Percentiles rank a stretch among this genome's conserved stretches.
These are phyloP conservation scores for Heterotilapia buettikoferi DNA, from an alignment of 2,113 vertebrate species.

Conservation along the genomic window DNA sequence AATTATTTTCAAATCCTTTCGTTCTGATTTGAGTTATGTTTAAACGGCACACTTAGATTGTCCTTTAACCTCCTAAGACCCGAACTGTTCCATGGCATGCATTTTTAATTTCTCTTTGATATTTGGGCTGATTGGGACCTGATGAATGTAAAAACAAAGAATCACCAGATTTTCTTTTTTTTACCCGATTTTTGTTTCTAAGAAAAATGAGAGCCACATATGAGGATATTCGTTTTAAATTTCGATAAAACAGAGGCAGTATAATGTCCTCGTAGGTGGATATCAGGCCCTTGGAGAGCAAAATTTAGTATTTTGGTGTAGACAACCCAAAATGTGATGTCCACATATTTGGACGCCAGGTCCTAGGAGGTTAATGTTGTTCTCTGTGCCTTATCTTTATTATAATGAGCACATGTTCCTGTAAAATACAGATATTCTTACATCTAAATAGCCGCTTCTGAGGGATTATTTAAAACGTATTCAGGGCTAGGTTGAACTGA, in stretches of 20 bases:
- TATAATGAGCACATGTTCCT: not conserved
- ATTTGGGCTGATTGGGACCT: not conserved
- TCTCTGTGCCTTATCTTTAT: not conserved
- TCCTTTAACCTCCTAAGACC: not conserved
- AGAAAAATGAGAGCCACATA: not conserved
- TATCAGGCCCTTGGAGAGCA: not conserved
- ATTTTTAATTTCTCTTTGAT: not conserved
- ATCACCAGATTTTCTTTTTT: not conserved
- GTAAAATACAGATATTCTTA: not conserved
- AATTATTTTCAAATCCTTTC: not conserved
- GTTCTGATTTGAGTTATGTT: not conserved
- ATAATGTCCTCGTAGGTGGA: not conserved
- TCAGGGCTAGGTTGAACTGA: not conserved
- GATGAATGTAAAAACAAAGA: not conserved
- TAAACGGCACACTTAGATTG: not conserved
- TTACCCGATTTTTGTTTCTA: not conserved
- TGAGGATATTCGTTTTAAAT: rapidly evolving
- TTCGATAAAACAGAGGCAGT: rapidly evolving
- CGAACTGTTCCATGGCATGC: rapidly evolving
- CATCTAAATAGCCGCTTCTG: not conserved
- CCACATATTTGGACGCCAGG: not conserved
- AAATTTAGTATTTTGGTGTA: not conserved
- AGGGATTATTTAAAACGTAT: not conserved
- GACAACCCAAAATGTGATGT: not conserved
- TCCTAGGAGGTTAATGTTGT: not conserved